A percentile compares a stretch with the other conserved stretches of the same genome.
Evolutionary conservation across 2,888 invertebrate species (phyloP).

Genomic region (Lymantria dispar): DNA sequence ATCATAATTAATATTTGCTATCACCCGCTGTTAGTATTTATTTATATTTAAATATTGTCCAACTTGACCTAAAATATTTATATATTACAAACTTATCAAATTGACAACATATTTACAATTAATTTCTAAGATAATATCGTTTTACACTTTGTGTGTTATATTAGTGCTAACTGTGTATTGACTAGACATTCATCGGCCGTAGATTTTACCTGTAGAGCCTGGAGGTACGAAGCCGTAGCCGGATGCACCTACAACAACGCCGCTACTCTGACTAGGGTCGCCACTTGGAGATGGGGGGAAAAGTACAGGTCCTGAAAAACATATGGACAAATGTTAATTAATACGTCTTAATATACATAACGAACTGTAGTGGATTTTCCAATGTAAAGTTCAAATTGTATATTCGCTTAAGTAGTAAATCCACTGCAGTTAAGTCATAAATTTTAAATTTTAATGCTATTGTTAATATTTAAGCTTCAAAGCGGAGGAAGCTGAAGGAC

Average conservation of each 20-base stretch:
- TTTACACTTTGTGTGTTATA: slow-evolving; percentile 36
- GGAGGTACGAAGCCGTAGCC: slow-evolving; percentile 94
- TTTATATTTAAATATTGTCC: not conserved
- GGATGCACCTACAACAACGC: slow-evolving; percentile 91
- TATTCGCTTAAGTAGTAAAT: too few species aligned
- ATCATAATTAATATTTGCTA: not conserved
- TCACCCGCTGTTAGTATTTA: slow-evolving; percentile 5
- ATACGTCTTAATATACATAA: too few species aligned
- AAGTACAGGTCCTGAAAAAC: slow-evolving; percentile 88
- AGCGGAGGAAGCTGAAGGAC: too few species aligned
- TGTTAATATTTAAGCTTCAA: too few species aligned
- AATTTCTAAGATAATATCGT: slow-evolving; percentile 18
- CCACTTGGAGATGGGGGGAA: slow-evolving; percentile 88
- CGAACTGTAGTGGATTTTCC: too few species aligned
- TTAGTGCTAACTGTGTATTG: slow-evolving; percentile 66
- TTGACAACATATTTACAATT: slow-evolving; percentile 4
- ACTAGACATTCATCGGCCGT: slow-evolving; percentile 59
- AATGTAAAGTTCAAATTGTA: too few species aligned
- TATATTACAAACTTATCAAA: slow-evolving; percentile 3
- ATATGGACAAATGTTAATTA: not conserved
- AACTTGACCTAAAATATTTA: slow-evolving; percentile 7
- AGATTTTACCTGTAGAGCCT: slow-evolving; percentile 83
- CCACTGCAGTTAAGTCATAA: too few species aligned
- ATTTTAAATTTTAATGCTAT: too few species aligned
- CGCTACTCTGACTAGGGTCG: slow-evolving; percentile 88